A percentile compares a stretch with the other conserved stretches of the same genome.
Evolutionary conservation across 2,888 invertebrate species (phyloP).

Genomic region (Phyllotreta striolata): DNA sequence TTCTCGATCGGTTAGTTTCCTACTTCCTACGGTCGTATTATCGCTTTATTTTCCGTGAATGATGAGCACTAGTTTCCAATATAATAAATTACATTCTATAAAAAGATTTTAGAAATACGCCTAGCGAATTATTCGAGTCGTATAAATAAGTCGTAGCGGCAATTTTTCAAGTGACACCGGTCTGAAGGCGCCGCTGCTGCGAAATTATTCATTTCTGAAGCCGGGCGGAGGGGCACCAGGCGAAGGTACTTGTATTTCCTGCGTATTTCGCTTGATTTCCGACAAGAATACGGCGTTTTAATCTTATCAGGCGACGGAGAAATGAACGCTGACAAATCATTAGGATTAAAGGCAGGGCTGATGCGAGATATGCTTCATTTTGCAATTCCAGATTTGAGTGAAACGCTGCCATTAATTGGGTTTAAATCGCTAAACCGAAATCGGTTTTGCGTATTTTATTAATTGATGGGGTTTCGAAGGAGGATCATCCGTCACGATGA

Average conservation of each 20-base stretch:
- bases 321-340: conserved; percentile 22
- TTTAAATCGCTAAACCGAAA: conserved; percentile 9
- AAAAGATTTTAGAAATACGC: too few species aligned
- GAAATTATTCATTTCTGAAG: conserved; percentile 8
- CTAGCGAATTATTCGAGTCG: too few species aligned
- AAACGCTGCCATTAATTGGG: conserved; percentile 5
- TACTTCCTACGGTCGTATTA: conserved; percentile 8
- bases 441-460: neutral
- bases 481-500: too few species aligned
- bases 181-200: neutral
- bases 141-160: too few species aligned
- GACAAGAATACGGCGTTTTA: conserved; percentile 33
- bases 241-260: conserved; percentile 32
- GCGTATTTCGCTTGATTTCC: conserved; percentile 36
- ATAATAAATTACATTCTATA: too few species aligned
- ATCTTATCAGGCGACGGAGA: conserved; percentile 28
- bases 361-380: conserved; percentile 21
- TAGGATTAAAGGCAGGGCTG: conserved; percentile 9
- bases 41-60: conserved; percentile 21
- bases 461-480: neutral
- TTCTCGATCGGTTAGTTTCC: conserved; percentile 21
- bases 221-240: conserved; percentile 12
- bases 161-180: neutral
- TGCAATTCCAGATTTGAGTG: conserved; percentile 10
- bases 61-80: neutral